These are phyloP conservation scores for Meriones unguiculatus DNA, from an alignment of 2,113 vertebrate species.

Conservation along the genomic window DNA sequence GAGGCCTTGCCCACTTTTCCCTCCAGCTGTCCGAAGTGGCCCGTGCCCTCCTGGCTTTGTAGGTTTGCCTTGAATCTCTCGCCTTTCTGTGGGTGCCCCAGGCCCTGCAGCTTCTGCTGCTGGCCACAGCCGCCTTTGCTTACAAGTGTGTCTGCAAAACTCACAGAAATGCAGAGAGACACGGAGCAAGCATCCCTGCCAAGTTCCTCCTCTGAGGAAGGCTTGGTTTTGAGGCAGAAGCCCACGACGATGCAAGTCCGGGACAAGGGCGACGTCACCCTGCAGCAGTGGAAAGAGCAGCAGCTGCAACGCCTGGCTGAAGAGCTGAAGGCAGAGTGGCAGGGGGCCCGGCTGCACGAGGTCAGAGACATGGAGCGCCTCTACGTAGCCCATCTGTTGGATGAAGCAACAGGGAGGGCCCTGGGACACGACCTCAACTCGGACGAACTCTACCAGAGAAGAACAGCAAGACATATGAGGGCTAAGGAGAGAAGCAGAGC, in stretches of 20 bases:
- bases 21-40: rapidly evolving
- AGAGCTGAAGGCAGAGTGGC: background rate
- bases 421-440: rapidly evolving
- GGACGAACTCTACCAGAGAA: rapidly evolving
- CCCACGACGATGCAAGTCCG: rapidly evolving
- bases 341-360: background rate
- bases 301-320: background rate
- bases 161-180: background rate
- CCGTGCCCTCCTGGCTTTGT: background rate
- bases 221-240: background rate
- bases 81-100: background rate
- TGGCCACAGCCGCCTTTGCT: background rate
- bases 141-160: rapidly evolving
- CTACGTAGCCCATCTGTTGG: rapidly evolving
- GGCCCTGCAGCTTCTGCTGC: rapidly evolving
- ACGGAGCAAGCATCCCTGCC: rapidly evolving
- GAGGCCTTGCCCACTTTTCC: background rate
- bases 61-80: background rate
- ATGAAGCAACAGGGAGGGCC: rapidly evolving
- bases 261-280: rapidly evolving
- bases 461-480: background rate
- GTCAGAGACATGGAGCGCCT: background rate
- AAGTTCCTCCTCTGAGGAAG: rapidly evolving
- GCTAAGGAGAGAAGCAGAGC: background rate
- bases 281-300: rapidly evolving